A percentile compares a stretch with the other conserved stretches of the same genome.
phyloP scores from a whole-genome alignment of 2,113 vertebrate genomes.

The Numenius arquata region DNA sequence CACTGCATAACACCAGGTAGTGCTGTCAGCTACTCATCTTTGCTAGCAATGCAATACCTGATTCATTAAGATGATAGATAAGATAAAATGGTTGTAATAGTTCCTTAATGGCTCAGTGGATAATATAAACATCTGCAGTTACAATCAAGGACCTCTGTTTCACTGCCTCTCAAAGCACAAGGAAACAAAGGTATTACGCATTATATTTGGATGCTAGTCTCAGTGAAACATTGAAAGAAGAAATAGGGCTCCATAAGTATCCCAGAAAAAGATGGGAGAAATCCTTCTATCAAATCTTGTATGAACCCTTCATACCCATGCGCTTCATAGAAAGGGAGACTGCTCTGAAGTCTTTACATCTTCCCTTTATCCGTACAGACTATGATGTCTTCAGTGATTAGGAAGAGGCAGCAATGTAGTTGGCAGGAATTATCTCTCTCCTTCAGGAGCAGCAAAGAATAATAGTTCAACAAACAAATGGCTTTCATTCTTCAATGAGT shows the following conservation, averaged over 20 bases:
- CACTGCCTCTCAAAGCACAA: neutral
- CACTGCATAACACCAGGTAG: neutral
- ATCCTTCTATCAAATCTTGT: neutral
- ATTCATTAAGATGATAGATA: neutral
- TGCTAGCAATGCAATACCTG: neutral
- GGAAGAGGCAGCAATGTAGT: neutral
- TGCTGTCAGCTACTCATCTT: neutral
- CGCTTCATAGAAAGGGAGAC: neutral
- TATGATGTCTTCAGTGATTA: neutral
- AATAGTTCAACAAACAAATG: neutral
- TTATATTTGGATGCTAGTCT: neutral
- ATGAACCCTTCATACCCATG: neutral
- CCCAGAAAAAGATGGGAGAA: neutral
- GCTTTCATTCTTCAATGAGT: neutral
- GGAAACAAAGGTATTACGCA: neutral
- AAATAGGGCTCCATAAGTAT: neutral
- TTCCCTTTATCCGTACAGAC: neutral
- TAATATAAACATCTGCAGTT: neutral
- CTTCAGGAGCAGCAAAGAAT: neutral
- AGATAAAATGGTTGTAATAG: neutral
- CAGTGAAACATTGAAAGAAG: neutral
- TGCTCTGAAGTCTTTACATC: neutral
- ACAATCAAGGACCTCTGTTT: neutral
- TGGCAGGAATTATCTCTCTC: neutral
- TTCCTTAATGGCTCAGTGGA: neutral